phyloP scores from a whole-genome alignment of 2,113 vertebrate genomes.

The Upupa epops region DNA sequence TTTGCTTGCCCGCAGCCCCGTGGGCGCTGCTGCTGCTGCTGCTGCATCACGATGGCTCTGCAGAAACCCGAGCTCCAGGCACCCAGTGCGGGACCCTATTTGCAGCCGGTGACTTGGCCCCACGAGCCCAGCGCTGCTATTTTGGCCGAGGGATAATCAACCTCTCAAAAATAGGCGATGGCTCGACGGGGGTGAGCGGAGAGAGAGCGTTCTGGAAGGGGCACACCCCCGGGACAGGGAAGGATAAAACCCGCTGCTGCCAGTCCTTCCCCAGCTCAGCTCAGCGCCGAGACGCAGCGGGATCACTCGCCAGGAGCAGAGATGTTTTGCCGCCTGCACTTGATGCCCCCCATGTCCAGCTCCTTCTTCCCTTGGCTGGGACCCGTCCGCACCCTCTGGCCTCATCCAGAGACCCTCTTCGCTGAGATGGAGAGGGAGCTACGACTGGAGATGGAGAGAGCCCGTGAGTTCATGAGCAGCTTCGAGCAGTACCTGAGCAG shows the following conservation, averaged over 20 bases:
- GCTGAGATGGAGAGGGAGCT: conserved; percentile 53
- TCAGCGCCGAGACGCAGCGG: neutral
- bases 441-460: conserved; percentile 43
- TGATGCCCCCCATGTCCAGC: conserved; percentile 7
- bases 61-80: conserved; percentile 51
- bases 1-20: neutral
- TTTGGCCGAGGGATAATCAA: conserved; percentile 45
- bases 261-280: neutral
- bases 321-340: conserved; percentile 65
- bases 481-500: conserved; percentile 46
- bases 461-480: conserved; percentile 57
- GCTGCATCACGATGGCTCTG: conserved; percentile 39
- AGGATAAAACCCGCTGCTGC: conserved; percentile 37
- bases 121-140: conserved; percentile 48
- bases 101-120: conserved; percentile 12
- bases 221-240: neutral
- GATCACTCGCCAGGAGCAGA: neutral
- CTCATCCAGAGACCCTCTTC: conserved; percentile 25
- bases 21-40: neutral
- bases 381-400: conserved; percentile 61
- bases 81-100: conserved; percentile 34
- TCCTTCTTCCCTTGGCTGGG: conserved; percentile 28
- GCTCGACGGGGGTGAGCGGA: conserved; percentile 19
- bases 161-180: conserved; percentile 61
- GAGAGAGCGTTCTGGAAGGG: conserved; percentile 58